Base-by-base conservation (phyloP, 35 echinoderm and acorn worm species). In the Lytechinus variegatus region DNA sequence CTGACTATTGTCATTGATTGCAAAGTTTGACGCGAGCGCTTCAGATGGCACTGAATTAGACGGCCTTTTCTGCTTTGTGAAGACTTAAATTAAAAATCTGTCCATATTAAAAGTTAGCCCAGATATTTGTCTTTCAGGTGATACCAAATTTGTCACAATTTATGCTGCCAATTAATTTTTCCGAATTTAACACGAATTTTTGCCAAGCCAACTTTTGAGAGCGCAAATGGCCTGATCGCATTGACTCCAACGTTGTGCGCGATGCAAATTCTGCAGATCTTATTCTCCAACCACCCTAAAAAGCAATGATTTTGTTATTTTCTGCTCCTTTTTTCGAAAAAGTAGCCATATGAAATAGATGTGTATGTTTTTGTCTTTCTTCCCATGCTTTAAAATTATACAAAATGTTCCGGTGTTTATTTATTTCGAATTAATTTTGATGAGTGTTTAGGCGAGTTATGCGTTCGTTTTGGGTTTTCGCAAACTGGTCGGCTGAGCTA, bases 111-210 rank as follows among this genome's bases (percentile, higher is more conserved):
- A 52, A 19, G 10, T 54, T 44, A 90, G 88, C 33, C 10, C 10
- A 90, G 12, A 44, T 90, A 44, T 90, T 90, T 21, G 5, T 90
- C 88, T 90, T 90, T 33, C 33, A 52, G 10, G 33, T 90, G 9
- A 8, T 90, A 54, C 16, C 9, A 11, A 90, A 90, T 52, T 90
- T 90, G 88, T 90, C 29, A 29, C 9, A 52, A 13, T 5, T 52
- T 1, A 1, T 44, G 3, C 6, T 52, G 29, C 52, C 29, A 90
- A 90, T 90, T 90, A 90, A 13, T 14, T 90, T 52, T 90, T 44
- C 24, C 88, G 88, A 90, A 90, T 90, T 90, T 94, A 66, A 94
- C 54, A 94, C 44, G 71, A 94, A 54, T 55, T 55, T 51, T 11
- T 93, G 44, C 9, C 92, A 27, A 53, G 55, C 10, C 19, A 53